A percentile compares a stretch with the other conserved stretches of the same genome.
phyloP scores from a whole-genome alignment of 2,113 vertebrate species.

The Terrapene triunguis region DNA sequence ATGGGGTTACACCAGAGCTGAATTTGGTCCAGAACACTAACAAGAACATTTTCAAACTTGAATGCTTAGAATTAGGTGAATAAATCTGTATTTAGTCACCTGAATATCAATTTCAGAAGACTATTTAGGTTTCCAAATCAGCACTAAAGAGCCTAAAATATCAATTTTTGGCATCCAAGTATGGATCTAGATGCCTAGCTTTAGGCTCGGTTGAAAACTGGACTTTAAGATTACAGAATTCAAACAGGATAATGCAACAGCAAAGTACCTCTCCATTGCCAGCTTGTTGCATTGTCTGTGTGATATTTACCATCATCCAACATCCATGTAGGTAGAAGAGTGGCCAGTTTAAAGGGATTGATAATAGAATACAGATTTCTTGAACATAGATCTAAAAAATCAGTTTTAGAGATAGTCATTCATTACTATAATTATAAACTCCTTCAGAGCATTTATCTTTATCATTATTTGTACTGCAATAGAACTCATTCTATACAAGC shows the following conservation, averaged over 20 bases:
- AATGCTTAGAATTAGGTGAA: neutral
- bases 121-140: neutral
- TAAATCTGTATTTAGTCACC: neutral
- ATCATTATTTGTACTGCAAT: neutral
- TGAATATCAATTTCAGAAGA: neutral
- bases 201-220: neutral
- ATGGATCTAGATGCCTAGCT: neutral
- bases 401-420: neutral
- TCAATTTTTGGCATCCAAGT: neutral
- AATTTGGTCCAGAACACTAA: neutral
- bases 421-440: constrained; percentile 14
- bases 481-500: neutral
- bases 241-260: too few species aligned
- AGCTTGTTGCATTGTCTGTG: neutral
- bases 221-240: neutral
- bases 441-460: neutral
- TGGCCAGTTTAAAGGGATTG: neutral
- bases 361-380: neutral
- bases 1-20: neutral
- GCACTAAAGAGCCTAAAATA: neutral
- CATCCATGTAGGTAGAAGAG: neutral
- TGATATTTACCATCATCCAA: neutral
- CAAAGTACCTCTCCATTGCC: neutral
- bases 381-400: neutral
- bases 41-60: neutral